phyloP scores from a whole-genome alignment of 2,797 vertebrate genomes.

The Lophura swinhoii region DNA sequence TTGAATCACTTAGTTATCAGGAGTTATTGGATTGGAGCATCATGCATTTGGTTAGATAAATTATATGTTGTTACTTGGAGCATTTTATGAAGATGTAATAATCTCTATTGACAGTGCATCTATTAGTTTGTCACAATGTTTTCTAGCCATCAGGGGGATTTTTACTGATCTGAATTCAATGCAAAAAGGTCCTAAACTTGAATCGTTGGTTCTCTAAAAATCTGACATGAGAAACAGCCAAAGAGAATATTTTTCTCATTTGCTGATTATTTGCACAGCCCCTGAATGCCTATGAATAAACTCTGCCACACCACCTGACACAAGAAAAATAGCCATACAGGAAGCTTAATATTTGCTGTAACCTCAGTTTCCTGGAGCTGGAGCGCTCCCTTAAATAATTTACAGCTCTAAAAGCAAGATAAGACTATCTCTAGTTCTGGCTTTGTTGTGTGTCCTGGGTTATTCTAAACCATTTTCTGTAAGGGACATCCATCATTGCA shows the following conservation, averaged over 20 bases:
- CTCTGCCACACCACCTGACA: slow-evolving; percentile 48
- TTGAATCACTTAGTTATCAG: not conserved
- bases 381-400: slow-evolving; percentile 65
- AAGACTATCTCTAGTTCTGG: slow-evolving; percentile 55
- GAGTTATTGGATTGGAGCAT: not conserved
- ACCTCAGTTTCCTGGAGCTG: slow-evolving; percentile 70
- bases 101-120: not conserved
- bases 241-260: slow-evolving; percentile 60
- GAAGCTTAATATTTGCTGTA: slow-evolving; percentile 70
- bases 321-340: slow-evolving; percentile 69
- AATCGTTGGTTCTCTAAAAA: slow-evolving; percentile 23
- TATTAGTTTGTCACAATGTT: not conserved
- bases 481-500: slow-evolving; percentile 11
- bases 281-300: slow-evolving; percentile 53
- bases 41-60: slow-evolving; percentile 11
- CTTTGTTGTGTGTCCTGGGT: slow-evolving; percentile 6
- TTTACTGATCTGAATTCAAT: slow-evolving; percentile 37
- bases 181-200: slow-evolving; percentile 20
- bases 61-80: not conserved
- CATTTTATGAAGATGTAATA: not conserved
- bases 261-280: slow-evolving; percentile 57
- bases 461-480: slow-evolving; percentile 45
- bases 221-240: slow-evolving; percentile 31
- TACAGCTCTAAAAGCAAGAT: slow-evolving; percentile 68
- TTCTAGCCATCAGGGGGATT: not conserved